phyloP scores from a whole-genome alignment of 1,140 invertebrate genomes.

The Cephus cinctus region DNA sequence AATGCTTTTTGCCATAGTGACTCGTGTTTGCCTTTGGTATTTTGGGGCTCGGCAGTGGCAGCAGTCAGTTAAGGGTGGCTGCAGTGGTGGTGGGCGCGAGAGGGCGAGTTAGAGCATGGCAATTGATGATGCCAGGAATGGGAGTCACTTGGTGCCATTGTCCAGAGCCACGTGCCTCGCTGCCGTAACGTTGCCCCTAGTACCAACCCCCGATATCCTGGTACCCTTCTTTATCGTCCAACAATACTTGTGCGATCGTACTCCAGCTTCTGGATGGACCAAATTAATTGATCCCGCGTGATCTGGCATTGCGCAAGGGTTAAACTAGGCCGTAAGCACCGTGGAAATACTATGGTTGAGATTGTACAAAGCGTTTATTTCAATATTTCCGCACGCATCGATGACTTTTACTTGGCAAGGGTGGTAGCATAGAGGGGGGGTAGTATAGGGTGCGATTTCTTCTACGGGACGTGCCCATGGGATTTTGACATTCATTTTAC shows the following conservation, averaged over 20 bases:
- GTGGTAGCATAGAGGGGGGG: too few species aligned
- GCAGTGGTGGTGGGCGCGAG: slow-evolving; percentile 32
- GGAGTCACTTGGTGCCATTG: slow-evolving; percentile 49
- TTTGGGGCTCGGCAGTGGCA: slow-evolving; percentile 30
- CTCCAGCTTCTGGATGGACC: slow-evolving; percentile 21
- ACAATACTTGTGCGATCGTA: background rate
- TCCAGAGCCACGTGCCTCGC: slow-evolving; percentile 47
- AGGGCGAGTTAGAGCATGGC: slow-evolving; percentile 28
- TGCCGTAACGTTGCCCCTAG: slow-evolving; percentile 7
- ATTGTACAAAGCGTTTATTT: too few species aligned
- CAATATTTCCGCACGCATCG: too few species aligned
- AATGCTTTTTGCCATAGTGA: slow-evolving; percentile 44
- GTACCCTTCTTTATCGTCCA: background rate
- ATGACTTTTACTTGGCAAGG: too few species aligned
- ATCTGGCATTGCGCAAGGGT: slow-evolving; percentile 45
- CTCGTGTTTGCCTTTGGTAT: slow-evolving; percentile 55
- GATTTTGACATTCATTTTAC: too few species aligned
- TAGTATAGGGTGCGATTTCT: too few species aligned
- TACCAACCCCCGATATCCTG: slow-evolving; percentile 4
- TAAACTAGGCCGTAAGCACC: slow-evolving; percentile 28
- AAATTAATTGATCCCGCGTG: slow-evolving; percentile 56
- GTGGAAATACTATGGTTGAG: slow-evolving; percentile 31
- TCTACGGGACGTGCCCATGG: too few species aligned
- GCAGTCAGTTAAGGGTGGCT: slow-evolving; percentile 7
- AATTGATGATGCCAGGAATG: slow-evolving; percentile 48